These are phyloP conservation scores for Holothuria scabra DNA, from an alignment of 53 echinoderm and acorn worm species.

Conservation along the genomic window DNA sequence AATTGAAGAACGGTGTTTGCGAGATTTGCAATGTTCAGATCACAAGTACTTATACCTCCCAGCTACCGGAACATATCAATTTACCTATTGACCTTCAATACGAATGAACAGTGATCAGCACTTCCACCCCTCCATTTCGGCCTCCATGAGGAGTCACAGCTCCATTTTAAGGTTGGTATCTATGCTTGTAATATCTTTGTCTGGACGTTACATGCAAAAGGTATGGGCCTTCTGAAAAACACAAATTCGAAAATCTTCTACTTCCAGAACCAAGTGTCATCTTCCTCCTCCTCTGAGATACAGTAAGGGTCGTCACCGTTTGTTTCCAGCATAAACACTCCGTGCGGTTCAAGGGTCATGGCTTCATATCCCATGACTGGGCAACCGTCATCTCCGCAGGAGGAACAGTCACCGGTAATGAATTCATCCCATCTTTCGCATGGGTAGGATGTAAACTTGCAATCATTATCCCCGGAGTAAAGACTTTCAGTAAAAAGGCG, in stretches of 20 bases:
- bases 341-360: neutral
- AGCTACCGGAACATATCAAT: too few relatives aligned
- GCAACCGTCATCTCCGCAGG: neutral
- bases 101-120: too few relatives aligned
- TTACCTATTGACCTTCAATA: too few relatives aligned
- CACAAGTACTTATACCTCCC: too few relatives aligned
- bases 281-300: slow-evolving; percentile 11
- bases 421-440: slow-evolving; percentile 1
- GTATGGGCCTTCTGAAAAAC: too few relatives aligned
- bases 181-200: too few relatives aligned
- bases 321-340: neutral
- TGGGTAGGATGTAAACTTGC: slow-evolving; percentile 16
- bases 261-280: neutral
- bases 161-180: too few relatives aligned
- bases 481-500: neutral
- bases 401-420: neutral
- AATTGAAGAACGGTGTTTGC: too few relatives aligned
- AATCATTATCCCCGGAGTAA: neutral
- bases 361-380: slow-evolving; percentile 13
- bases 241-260: neutral
- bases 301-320: neutral
- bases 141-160: too few relatives aligned
- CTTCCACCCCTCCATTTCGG: too few relatives aligned
- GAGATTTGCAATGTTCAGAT: too few relatives aligned
- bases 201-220: too few relatives aligned